Percentiles rank a stretch among this genome's conserved stretches.
phyloP scores from a whole-genome alignment of 2,797 vertebrate genomes.

The Myotis myotis region DNA sequence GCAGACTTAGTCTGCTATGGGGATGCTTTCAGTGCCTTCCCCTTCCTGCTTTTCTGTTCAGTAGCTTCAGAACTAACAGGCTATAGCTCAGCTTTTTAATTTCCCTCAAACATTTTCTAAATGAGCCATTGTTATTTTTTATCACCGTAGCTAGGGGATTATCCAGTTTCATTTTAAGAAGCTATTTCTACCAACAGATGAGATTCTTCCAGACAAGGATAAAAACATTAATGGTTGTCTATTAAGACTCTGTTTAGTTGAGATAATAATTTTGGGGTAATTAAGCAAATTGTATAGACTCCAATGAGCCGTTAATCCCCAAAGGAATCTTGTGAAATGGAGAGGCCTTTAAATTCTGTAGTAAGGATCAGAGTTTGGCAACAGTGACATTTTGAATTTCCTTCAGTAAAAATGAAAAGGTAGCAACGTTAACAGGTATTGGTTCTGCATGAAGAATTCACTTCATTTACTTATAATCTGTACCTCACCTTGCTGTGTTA shows the following conservation, averaged over 20 bases:
- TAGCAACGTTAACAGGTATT: not conserved
- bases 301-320: slow-evolving; percentile 16
- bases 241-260: slow-evolving; percentile 61
- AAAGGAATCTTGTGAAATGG: slow-evolving; percentile 27
- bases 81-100: slow-evolving; percentile 11
- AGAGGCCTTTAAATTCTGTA: slow-evolving; percentile 7
- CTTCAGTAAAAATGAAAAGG: slow-evolving; percentile 11
- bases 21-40: not conserved
- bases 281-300: slow-evolving; percentile 62
- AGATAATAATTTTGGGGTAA: slow-evolving; percentile 61
- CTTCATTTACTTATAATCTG: not conserved
- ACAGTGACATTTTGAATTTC: slow-evolving; percentile 19
- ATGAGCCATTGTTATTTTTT: slow-evolving; percentile 60
- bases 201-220: slow-evolving; percentile 55
- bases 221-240: slow-evolving; percentile 57
- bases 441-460: not conserved
- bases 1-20: not conserved
- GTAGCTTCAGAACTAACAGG: slow-evolving; percentile 3
- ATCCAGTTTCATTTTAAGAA: slow-evolving; percentile 37
- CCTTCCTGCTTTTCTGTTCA: slow-evolving; percentile 22
- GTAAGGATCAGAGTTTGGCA: not conserved
- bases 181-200: slow-evolving; percentile 58
- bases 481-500: not conserved
- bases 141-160: slow-evolving; percentile 42
- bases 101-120: slow-evolving; percentile 52